Evolutionary conservation across 2,113 vertebrate species (phyloP), one percentile per base, ranked within the genome.

Genomic region (Dipodomys spectabilis): DNA sequence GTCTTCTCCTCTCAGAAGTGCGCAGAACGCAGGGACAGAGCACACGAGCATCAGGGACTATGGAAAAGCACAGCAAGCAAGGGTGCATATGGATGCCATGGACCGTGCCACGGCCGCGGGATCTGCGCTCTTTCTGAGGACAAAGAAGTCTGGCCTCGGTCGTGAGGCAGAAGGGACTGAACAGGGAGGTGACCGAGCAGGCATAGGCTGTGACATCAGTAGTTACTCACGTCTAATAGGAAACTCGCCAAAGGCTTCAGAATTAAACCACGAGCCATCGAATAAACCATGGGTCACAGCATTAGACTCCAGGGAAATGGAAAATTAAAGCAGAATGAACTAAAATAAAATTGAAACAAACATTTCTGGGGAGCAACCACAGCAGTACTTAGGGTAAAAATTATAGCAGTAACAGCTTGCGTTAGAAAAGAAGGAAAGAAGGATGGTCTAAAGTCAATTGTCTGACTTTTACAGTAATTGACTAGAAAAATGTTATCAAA

Each of bases 251-350:
- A 74, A 22, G 2, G 12, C 19, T 10, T 11, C 32, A 49, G 28
- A 57, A 5, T 19, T 16, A 45, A 72, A 12, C 2, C 19, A 27
- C 0, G 22, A 0, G 0, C 8, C 1, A 28, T 1, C 6, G 20
- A 30, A 32, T 13, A 53, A 53, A 27, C 1, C 75, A 4, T 6
- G 35, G 77, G 12, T 16, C 67, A 39, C 25, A 67, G 22, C 77
- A 9, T 7, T 32, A 62, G 7, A 53, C 18, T 10, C 28, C 4
- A 4, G 3, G 28, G 75, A 49, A 32, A 23, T 27, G 1, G n/a
- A 15, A 16, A 57, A 18, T 16, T 57, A 4, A 15, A 8, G n/a
- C 4, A 49, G n/a, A 45, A 2, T 25, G 28, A 39, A 30, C 7
- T 12, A 23, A 60, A 57, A 30, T 45, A 19, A 60, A 82, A 49